Evolutionary conservation across 2,888 invertebrate genomes (phyloP), one percentile per base, ranked within the genome.

Genomic region (Lithophane leautieri): DNA sequence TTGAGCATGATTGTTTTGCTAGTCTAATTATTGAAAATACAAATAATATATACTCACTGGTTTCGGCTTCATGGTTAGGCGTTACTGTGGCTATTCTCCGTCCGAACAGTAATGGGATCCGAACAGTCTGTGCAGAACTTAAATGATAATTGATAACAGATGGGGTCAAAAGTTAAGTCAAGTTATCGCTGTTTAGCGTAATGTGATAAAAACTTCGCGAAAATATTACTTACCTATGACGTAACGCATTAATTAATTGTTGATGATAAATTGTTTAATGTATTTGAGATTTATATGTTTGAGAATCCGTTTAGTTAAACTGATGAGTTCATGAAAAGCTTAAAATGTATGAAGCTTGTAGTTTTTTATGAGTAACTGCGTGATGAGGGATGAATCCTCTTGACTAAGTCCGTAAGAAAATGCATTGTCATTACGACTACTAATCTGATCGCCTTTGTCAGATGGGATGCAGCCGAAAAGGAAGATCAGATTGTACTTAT

Each of bases 91-190:
- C 66, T 54, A 44, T 66, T 56, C 75, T 66, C 63, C 22, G 28
- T 52, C 42, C 66, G 70, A 71, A n/a, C 79, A 76, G 67, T 72
- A 82, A 76, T 82, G 84, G 66, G 56, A 16, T 14, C 62, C 28
- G 28, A 40, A 11, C 22, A 70, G 71, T 78, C 34, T 68, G 78
- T 69, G 77, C 81, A 82, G 81, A 81, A 86, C 85, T 90, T 90
- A 89, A 88, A 90, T 89, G 83, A 70, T 81, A 80, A 82, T 76
- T 82, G 86, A 82, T 87, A 89, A 86, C 73, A 76, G 70, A 73
- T 56, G 34, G 58, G 78, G 76, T 81, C 75, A 81, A 62, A n/a
- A 44, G 74, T 63, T 73, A 80, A 63, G 76, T 73, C 83, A 78
- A 68, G 76, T 65, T 86, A 85, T 87, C 83, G 1, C 3, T 9